phyloP scores from a whole-genome alignment of 37 sponge, comb jelly and placozoan species.

The Chondrilla cf. caribensis region DNA sequence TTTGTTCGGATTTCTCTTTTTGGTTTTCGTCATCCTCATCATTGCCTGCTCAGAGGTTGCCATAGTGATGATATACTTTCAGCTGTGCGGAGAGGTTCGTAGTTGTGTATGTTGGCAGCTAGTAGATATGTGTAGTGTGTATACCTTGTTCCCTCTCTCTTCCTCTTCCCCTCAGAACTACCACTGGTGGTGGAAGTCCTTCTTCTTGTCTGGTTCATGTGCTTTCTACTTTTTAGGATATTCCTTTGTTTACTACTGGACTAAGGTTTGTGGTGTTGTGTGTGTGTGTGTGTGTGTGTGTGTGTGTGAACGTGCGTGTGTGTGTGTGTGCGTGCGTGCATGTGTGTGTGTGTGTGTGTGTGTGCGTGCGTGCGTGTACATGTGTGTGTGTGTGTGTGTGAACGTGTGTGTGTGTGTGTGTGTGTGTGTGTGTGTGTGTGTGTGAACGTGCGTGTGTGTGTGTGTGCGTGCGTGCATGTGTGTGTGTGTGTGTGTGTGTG shows the following conservation, averaged over 20 bases:
- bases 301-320: not conserved
- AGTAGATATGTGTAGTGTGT: not conserved
- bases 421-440: not conserved
- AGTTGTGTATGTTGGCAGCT: not conserved
- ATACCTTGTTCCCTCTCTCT: not conserved
- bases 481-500: not conserved
- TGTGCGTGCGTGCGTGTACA: not conserved
- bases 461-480: conserved; percentile 5
- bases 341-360: not conserved
- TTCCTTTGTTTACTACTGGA: conserved; percentile 86
- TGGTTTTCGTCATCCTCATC: conserved; percentile 95
- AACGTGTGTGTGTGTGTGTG: conserved; percentile 7
- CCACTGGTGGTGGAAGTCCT: conserved; percentile 99
- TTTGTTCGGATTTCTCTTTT: conserved; percentile 95
- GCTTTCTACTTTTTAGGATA: conserved; percentile 89
- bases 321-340: not conserved
- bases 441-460: not conserved
- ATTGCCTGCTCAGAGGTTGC: conserved; percentile 96
- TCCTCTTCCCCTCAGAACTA: conserved; percentile 54
- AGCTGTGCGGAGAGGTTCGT: conserved; percentile 88
- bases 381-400: conserved; percentile 1
- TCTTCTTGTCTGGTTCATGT: conserved; percentile 81
- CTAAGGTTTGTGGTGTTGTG: conserved; percentile 62
- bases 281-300: not conserved
- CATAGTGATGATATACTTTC: conserved; percentile 95